Base-by-base conservation (phyloP, 2,113 vertebrate genomes). In the Camarhynchus parvulus region DNA sequence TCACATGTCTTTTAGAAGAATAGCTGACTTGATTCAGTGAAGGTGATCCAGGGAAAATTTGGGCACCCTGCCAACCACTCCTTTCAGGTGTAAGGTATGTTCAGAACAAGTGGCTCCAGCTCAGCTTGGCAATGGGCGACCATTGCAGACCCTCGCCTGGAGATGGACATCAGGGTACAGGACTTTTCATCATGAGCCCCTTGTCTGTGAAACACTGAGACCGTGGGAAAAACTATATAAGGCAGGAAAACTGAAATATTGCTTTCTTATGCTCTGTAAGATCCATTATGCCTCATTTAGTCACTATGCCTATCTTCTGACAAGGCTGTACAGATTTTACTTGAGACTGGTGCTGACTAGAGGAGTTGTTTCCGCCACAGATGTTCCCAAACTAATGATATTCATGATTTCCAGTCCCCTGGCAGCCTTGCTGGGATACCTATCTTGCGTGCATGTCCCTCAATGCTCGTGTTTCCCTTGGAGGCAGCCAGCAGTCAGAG, bases 361-460 rank as follows among this genome's bases (percentile, higher is more conserved):
- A 22, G 55, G 2, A 50, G 19, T 14, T 1, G 2, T 44, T 84
- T 72, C 25, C 46, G 25, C 7, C 7, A 25, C 17, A 47, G 27
- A n/a, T 1, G 5, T 21, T 49, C 9, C 20, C 28, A 28, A 31
- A 1, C 9, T 46, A 69, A 47, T 28, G 27, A 46, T 4, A 67
- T 6, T 18, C 3, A 1, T 30, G 17, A 33, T 42, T 62, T 10
- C 46, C 4, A 10, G 6, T 31, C 14, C 23, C 35, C 46, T 12
- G n/a, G 22, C 52, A 64, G 23, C 19, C 46, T 61, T 53, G 31
- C 10, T 2, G 31, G 58, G 24, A 9, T 13, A 6, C 0, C 0
- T 8, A 21, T 2, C 7, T 24, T 0, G 0, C 0, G 0, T 5
- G 10, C 0, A 5, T 24, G 41, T 3, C 41, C 49, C 44, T 42